Conservation (phyloP, 2,888 invertebrate species). For the Drosophila nigritarsus region DNA sequence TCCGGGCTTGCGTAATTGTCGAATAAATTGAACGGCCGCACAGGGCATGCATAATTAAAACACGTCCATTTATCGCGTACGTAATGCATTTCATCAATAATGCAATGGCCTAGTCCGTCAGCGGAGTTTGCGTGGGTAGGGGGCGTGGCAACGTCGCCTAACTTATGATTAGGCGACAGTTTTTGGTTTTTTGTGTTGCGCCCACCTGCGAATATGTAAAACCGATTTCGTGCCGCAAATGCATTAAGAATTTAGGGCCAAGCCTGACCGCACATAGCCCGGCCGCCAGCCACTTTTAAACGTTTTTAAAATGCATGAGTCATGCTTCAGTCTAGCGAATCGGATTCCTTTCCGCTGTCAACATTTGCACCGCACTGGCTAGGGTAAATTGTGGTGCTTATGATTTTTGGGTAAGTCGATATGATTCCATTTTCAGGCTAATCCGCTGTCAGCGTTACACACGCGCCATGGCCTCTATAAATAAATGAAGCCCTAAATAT, state of each 20-base stretch:
- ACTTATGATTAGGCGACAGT: slow-evolving; percentile 59
- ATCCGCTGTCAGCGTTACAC: not conserved
- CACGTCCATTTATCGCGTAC: slow-evolving; percentile 45
- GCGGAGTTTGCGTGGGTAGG: not conserved
- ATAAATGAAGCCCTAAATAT: slow-evolving; percentile 70
- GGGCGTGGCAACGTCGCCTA: slow-evolving; percentile 45
- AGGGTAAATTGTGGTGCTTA: not conserved
- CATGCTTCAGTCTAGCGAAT: slow-evolving; percentile 50
- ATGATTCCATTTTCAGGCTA: not conserved
- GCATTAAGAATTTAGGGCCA: slow-evolving; percentile 61
- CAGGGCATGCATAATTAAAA: slow-evolving; percentile 59
- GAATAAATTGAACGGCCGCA: slow-evolving; percentile 59
- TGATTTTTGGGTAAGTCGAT: slow-evolving; percentile 10
- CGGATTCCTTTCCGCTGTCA: not conserved
- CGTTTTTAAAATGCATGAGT: slow-evolving; percentile 63
- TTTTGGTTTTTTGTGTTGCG: slow-evolving; percentile 33
- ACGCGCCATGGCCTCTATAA: slow-evolving; percentile 11
- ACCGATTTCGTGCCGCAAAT: slow-evolving; percentile 72
- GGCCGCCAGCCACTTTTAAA: slow-evolving; percentile 16
- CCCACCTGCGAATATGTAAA: slow-evolving; percentile 51
- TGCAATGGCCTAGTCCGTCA: slow-evolving; percentile 68
- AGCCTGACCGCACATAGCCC: slow-evolving; percentile 9
- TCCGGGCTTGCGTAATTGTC: slow-evolving; percentile 71
- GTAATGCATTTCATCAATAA: slow-evolving; percentile 79
- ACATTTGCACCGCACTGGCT: not conserved